Evolutionary conservation across 1,140 invertebrate genomes (phyloP).

Genomic region (Agraylea sexmaculata): DNA sequence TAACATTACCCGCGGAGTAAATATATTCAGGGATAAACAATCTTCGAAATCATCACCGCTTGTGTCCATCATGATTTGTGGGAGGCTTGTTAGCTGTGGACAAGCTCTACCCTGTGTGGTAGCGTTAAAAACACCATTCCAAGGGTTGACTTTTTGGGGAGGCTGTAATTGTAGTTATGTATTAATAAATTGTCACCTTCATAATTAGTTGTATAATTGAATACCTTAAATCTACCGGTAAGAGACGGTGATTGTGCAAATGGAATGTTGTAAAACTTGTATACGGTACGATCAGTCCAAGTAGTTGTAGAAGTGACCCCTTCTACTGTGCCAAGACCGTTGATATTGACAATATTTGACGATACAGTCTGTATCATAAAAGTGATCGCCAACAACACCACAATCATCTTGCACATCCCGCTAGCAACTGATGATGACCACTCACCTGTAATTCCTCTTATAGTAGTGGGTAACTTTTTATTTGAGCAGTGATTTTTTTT

Average conservation of each 20-base stretch:
- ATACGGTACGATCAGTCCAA: conserved; percentile 8
- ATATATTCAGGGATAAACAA: conserved; percentile 27
- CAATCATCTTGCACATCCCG: no score
- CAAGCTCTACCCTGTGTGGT: conserved; percentile 8
- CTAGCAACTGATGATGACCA: no score
- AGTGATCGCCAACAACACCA: no score
- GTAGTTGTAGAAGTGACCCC: conserved; percentile 5
- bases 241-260: conserved; percentile 9
- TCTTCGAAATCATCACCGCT: conserved; percentile 20
- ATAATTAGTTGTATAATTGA: not conserved
- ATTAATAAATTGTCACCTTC: no score
- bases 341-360: no score
- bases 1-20: conserved; percentile 23
- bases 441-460: no score
- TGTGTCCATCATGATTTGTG: not conserved
- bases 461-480: no score
- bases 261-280: conserved; percentile 8
- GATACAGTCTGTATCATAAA: no score
- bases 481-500: no score
- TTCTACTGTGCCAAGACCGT: conserved; percentile 5
- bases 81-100: conserved; percentile 4
- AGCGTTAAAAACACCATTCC: conserved; percentile 10
- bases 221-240: conserved; percentile 11
- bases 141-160: conserved; percentile 9
- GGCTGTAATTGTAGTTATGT: no score